These are phyloP conservation scores for Shinisaurus crocodilurus DNA, from an alignment of 2,113 vertebrate genomes.

Conservation along the genomic window DNA sequence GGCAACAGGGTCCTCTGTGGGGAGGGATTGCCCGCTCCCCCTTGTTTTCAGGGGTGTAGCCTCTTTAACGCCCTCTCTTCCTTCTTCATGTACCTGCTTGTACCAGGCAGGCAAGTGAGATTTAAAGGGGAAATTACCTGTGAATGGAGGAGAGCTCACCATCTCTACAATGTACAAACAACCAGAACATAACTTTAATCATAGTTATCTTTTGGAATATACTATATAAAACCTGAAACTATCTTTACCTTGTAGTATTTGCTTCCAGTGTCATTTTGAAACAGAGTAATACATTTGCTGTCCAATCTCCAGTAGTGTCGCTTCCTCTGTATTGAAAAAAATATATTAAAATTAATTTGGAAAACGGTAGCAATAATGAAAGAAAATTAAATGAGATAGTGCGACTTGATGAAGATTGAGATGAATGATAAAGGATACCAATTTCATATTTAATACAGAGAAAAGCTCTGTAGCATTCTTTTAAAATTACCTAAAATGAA, in stretches of 20 bases:
- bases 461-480: not conserved
- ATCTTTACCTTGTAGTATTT: slow-evolving; percentile 95
- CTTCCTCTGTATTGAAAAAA: slow-evolving; percentile 84
- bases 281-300: slow-evolving; percentile 96
- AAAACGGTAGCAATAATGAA: not conserved
- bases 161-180: not conserved
- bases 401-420: not conserved
- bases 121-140: not conserved
- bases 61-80: not conserved
- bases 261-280: slow-evolving; percentile 95
- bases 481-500: not conserved
- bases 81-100: not conserved
- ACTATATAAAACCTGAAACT: not conserved
- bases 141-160: not conserved
- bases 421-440: not conserved
- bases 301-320: slow-evolving; percentile 97
- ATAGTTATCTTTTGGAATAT: not conserved
- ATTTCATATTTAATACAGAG: not conserved
- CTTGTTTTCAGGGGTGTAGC: not conserved
- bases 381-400: not conserved
- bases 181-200: not conserved
- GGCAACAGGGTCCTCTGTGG: not conserved
- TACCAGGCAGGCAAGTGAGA: not conserved
- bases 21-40: not conserved
- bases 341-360: slow-evolving; percentile 47